phyloP scores from a whole-genome alignment of 2,797 vertebrate genomes.

The Tenualosa ilisha region DNA sequence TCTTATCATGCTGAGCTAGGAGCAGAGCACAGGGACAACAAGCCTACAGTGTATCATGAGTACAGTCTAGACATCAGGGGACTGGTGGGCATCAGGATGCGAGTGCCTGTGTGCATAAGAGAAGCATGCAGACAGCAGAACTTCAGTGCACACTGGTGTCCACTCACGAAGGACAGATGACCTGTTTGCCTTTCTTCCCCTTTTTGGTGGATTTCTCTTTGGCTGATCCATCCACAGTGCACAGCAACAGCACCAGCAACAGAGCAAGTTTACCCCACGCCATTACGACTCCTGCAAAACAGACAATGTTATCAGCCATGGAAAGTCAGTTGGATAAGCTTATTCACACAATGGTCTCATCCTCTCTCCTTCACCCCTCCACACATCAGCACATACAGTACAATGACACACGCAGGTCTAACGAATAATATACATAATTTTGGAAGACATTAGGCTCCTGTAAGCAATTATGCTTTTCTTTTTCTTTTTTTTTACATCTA shows the following conservation, averaged over 20 bases:
- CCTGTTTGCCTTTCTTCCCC: conserved; percentile 91
- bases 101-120: neutral
- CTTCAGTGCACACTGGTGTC: neutral
- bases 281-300: conserved; percentile 75
- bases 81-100: neutral
- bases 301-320: neutral
- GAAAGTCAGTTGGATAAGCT: conserved; percentile 34
- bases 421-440: neutral
- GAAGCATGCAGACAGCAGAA: neutral
- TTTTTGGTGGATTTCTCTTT: conserved; percentile 85
- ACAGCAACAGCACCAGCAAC: conserved; percentile 74
- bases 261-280: conserved; percentile 69
- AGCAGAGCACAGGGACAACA: neutral
- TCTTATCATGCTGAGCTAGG: neutral
- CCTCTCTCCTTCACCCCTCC: neutral
- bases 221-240: conserved; percentile 75
- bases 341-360: neutral
- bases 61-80: neutral
- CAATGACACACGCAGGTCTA: neutral
- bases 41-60: neutral
- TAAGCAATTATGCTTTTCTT: neutral
- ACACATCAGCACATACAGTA: neutral
- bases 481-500: neutral
- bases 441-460: neutral
- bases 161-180: conserved; percentile 93